Evolutionary conservation across 2,113 vertebrate species (phyloP).

Genomic region (Clarias batrachus): DNA sequence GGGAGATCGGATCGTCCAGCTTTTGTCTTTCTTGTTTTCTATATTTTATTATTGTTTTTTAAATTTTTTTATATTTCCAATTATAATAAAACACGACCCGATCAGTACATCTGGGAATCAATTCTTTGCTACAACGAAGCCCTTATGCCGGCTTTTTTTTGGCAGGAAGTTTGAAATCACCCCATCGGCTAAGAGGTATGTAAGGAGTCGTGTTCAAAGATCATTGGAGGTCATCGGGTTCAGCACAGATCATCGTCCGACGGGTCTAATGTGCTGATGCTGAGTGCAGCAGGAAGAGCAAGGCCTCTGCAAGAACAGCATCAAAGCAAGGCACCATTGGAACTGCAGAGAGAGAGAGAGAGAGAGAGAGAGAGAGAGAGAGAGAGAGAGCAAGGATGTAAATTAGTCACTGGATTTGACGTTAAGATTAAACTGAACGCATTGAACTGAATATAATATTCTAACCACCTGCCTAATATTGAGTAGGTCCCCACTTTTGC

Average conservation of each 20-base stretch:
- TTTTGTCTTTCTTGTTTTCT: background rate
- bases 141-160: conserved; percentile 38
- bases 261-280: conserved; percentile 34
- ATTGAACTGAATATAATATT: too few relatives aligned
- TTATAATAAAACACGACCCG: background rate
- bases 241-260: conserved; percentile 4
- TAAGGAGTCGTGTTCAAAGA: conserved; percentile 8
- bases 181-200: conserved; percentile 47
- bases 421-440: too few relatives aligned
- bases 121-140: background rate
- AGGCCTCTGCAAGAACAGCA: conserved; percentile 51
- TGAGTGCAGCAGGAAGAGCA: conserved; percentile 56
- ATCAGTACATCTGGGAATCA: background rate
- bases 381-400: background rate
- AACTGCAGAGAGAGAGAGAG: background rate
- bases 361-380: background rate
- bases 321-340: conserved; percentile 35
- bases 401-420: too few relatives aligned
- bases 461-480: too few relatives aligned
- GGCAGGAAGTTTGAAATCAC: conserved; percentile 41
- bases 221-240: conserved; percentile 7
- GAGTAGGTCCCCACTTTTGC: too few relatives aligned
- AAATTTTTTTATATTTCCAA: background rate
- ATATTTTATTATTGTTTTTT: background rate
- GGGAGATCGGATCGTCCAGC: background rate